A percentile compares a stretch with the other conserved stretches of the same genome.
These are phyloP conservation scores for Sminthurinus signatus DNA, from an alignment of 1,140 invertebrate species.

Conservation along the genomic window DNA sequence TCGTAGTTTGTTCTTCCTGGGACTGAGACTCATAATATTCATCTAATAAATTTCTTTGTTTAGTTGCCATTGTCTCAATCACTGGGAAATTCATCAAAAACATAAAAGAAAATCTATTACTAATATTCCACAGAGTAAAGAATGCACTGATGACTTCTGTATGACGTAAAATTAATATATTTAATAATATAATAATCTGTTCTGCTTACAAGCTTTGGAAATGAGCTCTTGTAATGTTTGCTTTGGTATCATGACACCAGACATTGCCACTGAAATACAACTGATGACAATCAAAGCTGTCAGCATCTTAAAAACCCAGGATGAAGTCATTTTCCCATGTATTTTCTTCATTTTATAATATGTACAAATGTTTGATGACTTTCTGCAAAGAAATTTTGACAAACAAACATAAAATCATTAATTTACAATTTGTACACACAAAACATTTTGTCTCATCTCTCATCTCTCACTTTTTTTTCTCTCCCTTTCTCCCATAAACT, in stretches of 20 bases:
- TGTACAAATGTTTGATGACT: too few species aligned
- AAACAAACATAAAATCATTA: too few species aligned
- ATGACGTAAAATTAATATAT: background rate
- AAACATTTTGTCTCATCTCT: too few species aligned
- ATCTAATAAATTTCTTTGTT: constrained; percentile 34
- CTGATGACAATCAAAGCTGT: too few species aligned
- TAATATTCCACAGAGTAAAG: background rate
- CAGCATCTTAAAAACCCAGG: too few species aligned
- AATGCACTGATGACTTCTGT: background rate
- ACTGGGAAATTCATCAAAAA: constrained; percentile 22
- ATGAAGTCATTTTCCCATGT: too few species aligned
- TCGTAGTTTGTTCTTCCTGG: background rate
- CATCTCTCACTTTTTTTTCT: too few species aligned
- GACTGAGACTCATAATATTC: constrained; percentile 5
- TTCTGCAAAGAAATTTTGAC: too few species aligned
- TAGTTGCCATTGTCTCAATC: constrained; percentile 33
- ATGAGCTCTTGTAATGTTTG: constrained; percentile 37
- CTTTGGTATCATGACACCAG: constrained; percentile 24
- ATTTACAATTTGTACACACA: too few species aligned
- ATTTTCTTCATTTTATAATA: too few species aligned
- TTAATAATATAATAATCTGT: background rate
- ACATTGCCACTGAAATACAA: background rate
- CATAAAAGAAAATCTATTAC: background rate
- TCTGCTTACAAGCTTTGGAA: constrained; percentile 37
- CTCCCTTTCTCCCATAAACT: too few species aligned